phyloP scores from a whole-genome alignment of 2,113 vertebrate species.

The Baryphthengus martii region DNA sequence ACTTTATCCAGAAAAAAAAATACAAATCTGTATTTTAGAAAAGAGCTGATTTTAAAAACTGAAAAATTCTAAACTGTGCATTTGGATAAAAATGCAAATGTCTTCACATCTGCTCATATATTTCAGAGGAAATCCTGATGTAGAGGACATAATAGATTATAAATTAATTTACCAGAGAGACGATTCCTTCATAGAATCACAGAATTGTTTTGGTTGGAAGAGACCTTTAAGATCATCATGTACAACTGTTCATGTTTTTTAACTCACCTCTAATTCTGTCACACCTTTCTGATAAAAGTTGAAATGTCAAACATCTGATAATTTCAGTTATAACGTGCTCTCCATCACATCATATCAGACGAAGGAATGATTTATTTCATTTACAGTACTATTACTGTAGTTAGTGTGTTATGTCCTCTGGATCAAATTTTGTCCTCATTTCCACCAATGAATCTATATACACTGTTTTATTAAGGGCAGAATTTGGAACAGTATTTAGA shows the following conservation, averaged over 20 bases:
- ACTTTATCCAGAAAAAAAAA: neutral
- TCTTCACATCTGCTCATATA: neutral
- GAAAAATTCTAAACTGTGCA: neutral
- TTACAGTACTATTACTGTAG: neutral
- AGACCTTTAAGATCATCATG: neutral
- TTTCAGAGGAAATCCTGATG: neutral
- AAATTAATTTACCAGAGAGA: neutral
- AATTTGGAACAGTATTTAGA: neutral
- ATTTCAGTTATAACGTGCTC: neutral
- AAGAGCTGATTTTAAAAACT: neutral
- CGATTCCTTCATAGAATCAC: neutral
- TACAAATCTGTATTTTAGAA: neutral
- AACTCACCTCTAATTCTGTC: neutral
- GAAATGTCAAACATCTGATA: neutral
- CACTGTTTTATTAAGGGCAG: neutral
- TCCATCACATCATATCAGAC: neutral
- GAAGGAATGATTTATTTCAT: neutral
- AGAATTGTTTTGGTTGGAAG: neutral
- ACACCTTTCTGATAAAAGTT: neutral
- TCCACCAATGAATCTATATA: neutral
- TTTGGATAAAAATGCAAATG: neutral
- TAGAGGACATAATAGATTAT: neutral
- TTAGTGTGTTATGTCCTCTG: neutral
- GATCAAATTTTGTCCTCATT: neutral
- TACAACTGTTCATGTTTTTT: neutral